Evolutionary conservation across 2,113 vertebrate genomes (phyloP).

Genomic region (Corvus cornix): DNA sequence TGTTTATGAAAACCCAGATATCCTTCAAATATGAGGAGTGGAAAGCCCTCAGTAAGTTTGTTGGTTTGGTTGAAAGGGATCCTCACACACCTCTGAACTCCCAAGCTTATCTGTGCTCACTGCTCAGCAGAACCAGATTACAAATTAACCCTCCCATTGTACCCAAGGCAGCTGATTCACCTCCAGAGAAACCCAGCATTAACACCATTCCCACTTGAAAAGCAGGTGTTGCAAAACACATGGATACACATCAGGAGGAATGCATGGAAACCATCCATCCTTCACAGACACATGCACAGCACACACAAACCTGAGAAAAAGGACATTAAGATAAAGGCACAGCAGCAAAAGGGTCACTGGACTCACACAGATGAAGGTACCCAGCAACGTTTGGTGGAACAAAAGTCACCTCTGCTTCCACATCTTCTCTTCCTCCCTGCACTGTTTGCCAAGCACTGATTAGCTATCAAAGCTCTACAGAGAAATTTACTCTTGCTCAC

Average conservation of each 20-base stretch:
- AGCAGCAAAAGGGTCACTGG: neutral
- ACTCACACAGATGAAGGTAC: neutral
- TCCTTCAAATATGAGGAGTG: neutral
- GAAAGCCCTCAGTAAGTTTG: neutral
- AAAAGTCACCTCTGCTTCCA: neutral
- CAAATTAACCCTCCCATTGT: constrained; percentile 24
- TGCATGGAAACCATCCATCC: neutral
- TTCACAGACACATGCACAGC: neutral
- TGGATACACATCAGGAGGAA: neutral
- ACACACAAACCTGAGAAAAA: neutral
- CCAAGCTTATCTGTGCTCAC: neutral
- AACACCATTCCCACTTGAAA: neutral
- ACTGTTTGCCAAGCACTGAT: neutral
- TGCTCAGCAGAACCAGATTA: neutral
- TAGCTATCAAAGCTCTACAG: neutral
- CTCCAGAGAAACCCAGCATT: neutral
- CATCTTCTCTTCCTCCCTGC: neutral
- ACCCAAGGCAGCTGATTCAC: neutral
- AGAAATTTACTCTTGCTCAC: neutral
- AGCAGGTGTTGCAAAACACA: neutral
- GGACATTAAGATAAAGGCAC: neutral
- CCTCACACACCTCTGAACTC: neutral
- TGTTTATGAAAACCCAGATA: neutral
- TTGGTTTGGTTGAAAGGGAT: neutral
- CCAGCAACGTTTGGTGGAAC: neutral